Base-by-base conservation (phyloP, 1,140 invertebrate genomes). In the Steinernema feltiae region DNA sequence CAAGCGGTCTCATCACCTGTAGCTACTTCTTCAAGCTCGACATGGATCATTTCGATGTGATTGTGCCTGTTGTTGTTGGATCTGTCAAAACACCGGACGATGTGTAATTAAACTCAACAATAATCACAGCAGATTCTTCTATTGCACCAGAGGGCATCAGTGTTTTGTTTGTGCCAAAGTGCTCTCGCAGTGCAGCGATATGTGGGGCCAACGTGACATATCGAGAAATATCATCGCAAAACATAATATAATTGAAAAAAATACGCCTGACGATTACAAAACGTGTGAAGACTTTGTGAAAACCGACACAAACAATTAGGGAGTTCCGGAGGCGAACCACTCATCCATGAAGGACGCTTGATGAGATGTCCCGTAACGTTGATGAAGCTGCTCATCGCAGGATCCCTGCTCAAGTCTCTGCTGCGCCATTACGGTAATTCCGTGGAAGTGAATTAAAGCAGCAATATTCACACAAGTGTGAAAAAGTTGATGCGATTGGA, bases 401-500 rank as follows among this genome's bases (percentile, higher is more conserved):
- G 76, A 73, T 17, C 79, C 79, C 53, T 74, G 75, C 75, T 73
- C 71, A 21, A 80, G 30, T 69, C 95, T 90, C 86, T 97, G 92
- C 89, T 95, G 94, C n/a, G 95, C 95, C 91, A 98, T 94, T 88
- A 96, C 93, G 46, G 94, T 94, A 82, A 98, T 97, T 46, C 95
- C 95, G 83, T 98, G 95, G 85, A 95, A 98, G 88, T 99, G 97
- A 46, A 98, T 94, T 87, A 98, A 96, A 1, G 97, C 96, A 32
- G 94, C 96, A n/a, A 93, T 92, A 84, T 98, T 92, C 32, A 98
- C 96, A 77, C 98, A 90, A n/a, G 98, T 92, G 86, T 99, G 97
- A 89, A 98, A 99, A 81, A 99, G 94, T 89, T 98, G 95, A 88
- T 98, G 96, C 78, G 94, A 97, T 89, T 99, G 95, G 88, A 97